Evolutionary conservation across 2,113 vertebrate genomes (phyloP).

Genomic region (Brachyhypopomus gauderio): DNA sequence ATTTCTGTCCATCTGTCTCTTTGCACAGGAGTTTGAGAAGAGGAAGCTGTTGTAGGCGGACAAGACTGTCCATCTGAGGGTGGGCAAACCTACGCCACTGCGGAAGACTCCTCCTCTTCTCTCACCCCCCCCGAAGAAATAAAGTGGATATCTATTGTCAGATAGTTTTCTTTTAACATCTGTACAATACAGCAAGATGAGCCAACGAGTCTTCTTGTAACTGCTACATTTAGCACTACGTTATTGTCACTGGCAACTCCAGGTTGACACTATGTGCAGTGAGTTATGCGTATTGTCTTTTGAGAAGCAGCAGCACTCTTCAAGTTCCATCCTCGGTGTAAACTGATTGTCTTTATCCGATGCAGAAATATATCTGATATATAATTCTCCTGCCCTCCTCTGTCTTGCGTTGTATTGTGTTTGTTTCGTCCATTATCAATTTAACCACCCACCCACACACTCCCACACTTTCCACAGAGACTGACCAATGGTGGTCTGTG

Average conservation of each 20-base stretch:
- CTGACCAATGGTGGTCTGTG: too few species aligned
- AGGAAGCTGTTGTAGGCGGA: conserved; percentile 76
- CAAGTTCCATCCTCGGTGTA: conserved; percentile 5
- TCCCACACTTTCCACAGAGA: too few species aligned
- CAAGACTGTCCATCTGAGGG: background rate
- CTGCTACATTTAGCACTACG: background rate
- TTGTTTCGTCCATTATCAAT: background rate
- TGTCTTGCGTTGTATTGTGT: background rate
- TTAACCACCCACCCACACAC: background rate
- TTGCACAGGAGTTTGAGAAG: conserved; percentile 79
- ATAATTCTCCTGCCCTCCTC: conserved; percentile 8
- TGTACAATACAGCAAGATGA: conserved; percentile 24
- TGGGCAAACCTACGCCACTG: background rate
- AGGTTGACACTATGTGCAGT: background rate
- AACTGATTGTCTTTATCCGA: background rate
- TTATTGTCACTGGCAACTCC: background rate
- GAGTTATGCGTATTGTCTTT: conserved; percentile 5
- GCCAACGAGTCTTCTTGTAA: background rate
- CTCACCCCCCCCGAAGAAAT: conserved; percentile 31
- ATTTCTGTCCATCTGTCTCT: conserved; percentile 35
- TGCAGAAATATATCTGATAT: conserved; percentile 36
- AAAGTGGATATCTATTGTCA: conserved; percentile 23
- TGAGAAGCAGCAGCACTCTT: background rate
- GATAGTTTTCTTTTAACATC: conserved; percentile 30
- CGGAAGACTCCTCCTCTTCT: background rate